Evolutionary conservation across 1,140 invertebrate species (phyloP).

Genomic region (Apis florea): DNA sequence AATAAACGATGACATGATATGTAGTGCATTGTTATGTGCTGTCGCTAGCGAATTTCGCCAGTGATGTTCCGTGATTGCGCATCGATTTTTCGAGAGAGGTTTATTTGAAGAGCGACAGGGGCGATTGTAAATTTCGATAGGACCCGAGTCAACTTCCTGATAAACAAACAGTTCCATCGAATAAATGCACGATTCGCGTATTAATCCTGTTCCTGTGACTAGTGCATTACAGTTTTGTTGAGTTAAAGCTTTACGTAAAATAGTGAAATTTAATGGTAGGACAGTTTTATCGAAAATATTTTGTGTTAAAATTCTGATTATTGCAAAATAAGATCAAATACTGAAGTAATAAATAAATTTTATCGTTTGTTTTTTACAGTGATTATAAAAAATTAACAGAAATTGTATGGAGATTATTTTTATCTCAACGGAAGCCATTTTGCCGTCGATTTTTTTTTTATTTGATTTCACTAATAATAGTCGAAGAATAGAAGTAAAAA

Average conservation of each 20-base stretch:
- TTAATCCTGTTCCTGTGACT: slow-evolving; percentile 54
- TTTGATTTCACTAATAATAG: background rate
- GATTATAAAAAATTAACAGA: background rate
- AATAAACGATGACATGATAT: background rate
- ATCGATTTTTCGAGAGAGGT: slow-evolving; percentile 54
- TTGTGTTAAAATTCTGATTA: background rate
- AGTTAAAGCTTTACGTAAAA: background rate
- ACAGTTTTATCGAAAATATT: slow-evolving; percentile 48
- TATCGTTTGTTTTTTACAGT: background rate
- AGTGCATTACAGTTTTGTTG: slow-evolving; percentile 48
- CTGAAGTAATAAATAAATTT: background rate
- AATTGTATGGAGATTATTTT: background rate
- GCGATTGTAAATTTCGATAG: slow-evolving; percentile 16
- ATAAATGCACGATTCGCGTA: slow-evolving; percentile 56
- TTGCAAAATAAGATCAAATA: slow-evolving; percentile 1
- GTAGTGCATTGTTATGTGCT: background rate
- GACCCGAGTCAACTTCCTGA: slow-evolving; percentile 2
- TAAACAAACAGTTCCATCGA: slow-evolving; percentile 49
- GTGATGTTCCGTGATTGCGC: slow-evolving; percentile 43
- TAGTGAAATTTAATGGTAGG: slow-evolving; percentile 21
- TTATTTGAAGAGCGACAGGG: slow-evolving; percentile 32
- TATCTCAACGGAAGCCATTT: background rate
- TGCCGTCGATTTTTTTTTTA: background rate
- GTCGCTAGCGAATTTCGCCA: slow-evolving; percentile 31
- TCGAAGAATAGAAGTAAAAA: background rate